Evolutionary conservation across 2,888 invertebrate species (phyloP), one percentile per base, ranked within the genome.

Genomic region (Platycheirus albimanus): DNA sequence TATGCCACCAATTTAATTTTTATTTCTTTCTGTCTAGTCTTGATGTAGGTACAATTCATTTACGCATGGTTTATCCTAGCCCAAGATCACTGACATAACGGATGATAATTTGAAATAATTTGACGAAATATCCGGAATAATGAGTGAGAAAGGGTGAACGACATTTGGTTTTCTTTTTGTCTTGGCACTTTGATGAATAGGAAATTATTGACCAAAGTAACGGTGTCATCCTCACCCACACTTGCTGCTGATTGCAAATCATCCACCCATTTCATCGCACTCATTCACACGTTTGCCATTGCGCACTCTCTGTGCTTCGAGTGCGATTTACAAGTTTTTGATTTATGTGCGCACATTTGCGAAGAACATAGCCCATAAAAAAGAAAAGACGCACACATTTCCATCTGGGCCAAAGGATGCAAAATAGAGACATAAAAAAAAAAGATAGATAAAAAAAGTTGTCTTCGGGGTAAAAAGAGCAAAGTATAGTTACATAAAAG

Each of bases 301-400:
- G n/a, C 30, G 24, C 58, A 17, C 36, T 30, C 24, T 49, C 38
- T 51, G 20, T 43, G 5, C 6, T 8, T n/a, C 15, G 10, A 51
- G 10, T 51, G 33, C 54, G 63, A 79, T 70, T 64, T 58, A 70
- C 64, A 75, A 75, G 75, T 66, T 80, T 74, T 67, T 83, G 83
- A 83, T 83, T 83, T 83, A 83, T 83, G 58, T 63, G 72, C n/a
- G n/a, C 69, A 56, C 78, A 83, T 83, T 83, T 74, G 69, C 64
- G 49, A 63, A 69, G 69, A 78, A 83, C 72, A 83, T 58, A 13
- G 72, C 13, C 54, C 58, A 64, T 63, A 24, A 58, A 66, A n/a
- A n/a, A n/a, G n/a, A n/a, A n/a, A 71, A 70, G 52, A 63, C 24
- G 67, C 67, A 72, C 47, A 72, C 28, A 77, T 83, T 77, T 67